Evolutionary conservation across 2,888 invertebrate species (phyloP), one percentile per base, ranked within the genome.

Genomic region (Tridacna gigas): DNA sequence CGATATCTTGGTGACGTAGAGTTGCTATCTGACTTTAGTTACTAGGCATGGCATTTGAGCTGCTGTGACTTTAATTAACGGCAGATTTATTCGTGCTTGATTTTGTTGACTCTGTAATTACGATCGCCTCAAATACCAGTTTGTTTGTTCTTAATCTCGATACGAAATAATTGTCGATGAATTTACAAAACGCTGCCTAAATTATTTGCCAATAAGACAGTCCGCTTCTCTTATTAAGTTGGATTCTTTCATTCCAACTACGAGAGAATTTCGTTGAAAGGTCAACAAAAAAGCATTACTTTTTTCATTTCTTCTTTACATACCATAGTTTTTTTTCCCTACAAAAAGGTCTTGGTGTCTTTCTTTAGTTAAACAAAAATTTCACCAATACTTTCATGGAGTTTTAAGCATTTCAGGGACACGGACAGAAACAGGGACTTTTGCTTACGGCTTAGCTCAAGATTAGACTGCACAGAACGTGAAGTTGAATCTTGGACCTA

Each of bases 91-190:
- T 28, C 61, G 37, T 69, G 75, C 48, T 74, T 71, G 71, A 86
- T 83, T 71, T 66, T 86, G 83, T 86, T 86, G 80, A 86, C 83
- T 82, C 51, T 75, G 77, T 28, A 65, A 74, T 81, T 79, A 51
- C 75, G 77, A 86, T 82, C 86, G 67, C 71, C 69, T 82, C 82
- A 69, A 77, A 80, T 81, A 81, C 76, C 74, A 63, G 18, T 25
- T 63, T 63, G 26, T 63, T 63, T 63, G 25, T 63, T 63, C 63
- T 63, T 63, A 22, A 63, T 63, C 63, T 63, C 22, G 63, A 63
- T 63, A n/a, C 63, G 20, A 18, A 22, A 20, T 63, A 63, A 63
- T 63, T 63, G 20, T 22, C 63, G 63, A 63, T 63, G 22, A 25
- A 63, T 22, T 63, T 63, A 63, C 13, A 63, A 22, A 63, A 63